Conservation (phyloP, 2,888 invertebrate species). For the Anthophora plumipes region DNA sequence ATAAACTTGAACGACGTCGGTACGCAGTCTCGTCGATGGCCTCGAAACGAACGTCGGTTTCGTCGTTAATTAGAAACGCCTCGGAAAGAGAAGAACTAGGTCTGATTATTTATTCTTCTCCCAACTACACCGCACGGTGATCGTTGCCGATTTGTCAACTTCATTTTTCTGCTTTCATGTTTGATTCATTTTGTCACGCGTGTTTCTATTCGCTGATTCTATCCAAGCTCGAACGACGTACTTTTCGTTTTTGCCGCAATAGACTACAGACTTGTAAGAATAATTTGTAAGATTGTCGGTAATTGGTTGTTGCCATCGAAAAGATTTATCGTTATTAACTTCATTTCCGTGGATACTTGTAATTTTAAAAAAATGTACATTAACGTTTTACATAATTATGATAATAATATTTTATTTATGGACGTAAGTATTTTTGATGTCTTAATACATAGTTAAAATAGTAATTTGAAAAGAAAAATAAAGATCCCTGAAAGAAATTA, state of each 20-base stretch:
- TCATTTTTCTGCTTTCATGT: neutral
- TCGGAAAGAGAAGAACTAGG: neutral
- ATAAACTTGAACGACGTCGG: constrained; percentile 36
- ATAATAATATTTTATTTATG: too few species aligned
- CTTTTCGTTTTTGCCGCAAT: neutral
- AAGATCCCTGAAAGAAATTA: too few species aligned
- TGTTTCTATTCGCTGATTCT: too few species aligned
- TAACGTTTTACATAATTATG: too few species aligned
- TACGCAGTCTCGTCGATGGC: neutral
- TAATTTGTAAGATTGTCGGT: constrained; percentile 11
- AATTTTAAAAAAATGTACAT: too few species aligned
- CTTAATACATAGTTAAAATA: too few species aligned
- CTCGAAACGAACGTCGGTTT: neutral
- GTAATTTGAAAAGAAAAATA: too few species aligned
- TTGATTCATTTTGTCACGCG: constrained; percentile 1
- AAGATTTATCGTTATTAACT: constrained; percentile 4
- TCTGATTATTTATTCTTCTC: neutral
- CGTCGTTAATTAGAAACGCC: constrained; percentile 1
- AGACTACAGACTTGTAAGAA: neutral
- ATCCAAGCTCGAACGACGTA: too few species aligned
- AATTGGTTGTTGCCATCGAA: constrained; percentile 12
- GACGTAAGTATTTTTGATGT: too few species aligned
- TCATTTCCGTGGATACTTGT: too few species aligned
- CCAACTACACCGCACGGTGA: neutral
- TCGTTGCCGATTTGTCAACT: neutral